A percentile compares a stretch with the other conserved stretches of the same genome.
Conservation (phyloP, 2,888 invertebrate genomes). For the Spodoptera picta region DNA sequence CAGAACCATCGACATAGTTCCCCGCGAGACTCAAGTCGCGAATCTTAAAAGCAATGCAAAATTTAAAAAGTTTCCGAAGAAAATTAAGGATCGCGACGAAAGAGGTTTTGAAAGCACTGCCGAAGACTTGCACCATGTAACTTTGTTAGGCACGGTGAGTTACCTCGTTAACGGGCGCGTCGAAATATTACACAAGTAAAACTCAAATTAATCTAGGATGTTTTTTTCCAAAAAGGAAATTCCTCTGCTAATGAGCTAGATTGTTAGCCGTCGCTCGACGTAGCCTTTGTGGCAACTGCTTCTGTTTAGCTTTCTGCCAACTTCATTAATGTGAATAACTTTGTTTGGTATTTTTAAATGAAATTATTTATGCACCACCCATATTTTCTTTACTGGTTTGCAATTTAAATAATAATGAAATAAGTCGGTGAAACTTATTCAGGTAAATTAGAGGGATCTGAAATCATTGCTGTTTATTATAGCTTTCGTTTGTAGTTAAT, state of each 20-base stretch:
- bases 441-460: too few species aligned
- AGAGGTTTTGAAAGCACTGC: constrained; percentile 69
- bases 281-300: constrained; percentile 71
- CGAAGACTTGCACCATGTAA: constrained; percentile 76
- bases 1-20: constrained; percentile 68
- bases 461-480: too few species aligned
- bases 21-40: constrained; percentile 65
- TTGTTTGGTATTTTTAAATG: constrained; percentile 18
- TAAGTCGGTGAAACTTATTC: background rate
- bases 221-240: constrained; percentile 73
- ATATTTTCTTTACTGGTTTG: background rate
- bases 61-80: constrained; percentile 83
- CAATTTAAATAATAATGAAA: background rate
- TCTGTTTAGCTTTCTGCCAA: constrained; percentile 67
- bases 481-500: background rate
- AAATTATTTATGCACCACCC: background rate
- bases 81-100: constrained; percentile 77
- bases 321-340: constrained; percentile 66
- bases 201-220: constrained; percentile 78
- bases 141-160: constrained; percentile 80
- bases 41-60: constrained; percentile 79
- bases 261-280: constrained; percentile 69
- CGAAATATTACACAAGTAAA: constrained; percentile 76
- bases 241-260: constrained; percentile 79
- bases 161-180: constrained; percentile 80